Base-by-base conservation (phyloP, 2,888 invertebrate species). In the Mesorhabditis spiculigera region DNA sequence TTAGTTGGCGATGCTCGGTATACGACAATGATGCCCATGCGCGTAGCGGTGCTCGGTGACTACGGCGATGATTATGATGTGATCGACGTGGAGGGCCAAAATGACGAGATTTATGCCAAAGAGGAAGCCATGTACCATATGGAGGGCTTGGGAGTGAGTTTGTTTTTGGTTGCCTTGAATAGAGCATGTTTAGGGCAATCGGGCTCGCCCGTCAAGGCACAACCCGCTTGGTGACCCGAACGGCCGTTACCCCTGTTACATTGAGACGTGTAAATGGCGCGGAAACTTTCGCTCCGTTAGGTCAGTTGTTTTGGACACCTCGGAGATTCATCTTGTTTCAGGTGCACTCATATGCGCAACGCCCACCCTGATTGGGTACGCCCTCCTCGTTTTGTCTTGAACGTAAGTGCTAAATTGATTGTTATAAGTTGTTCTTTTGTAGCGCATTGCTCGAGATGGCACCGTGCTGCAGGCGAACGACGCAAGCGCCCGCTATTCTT, bases 181-280 rank as follows among this genome's bases (percentile, higher is more conserved):
- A 50, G n/a, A 13, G 8, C 2, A 10, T 50, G 58, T 50, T 50
- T 50, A 50, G 58, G 58, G 8, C 58, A 10, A 10, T 10, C 8
- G 58, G n/a, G n/a, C 58, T 13, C 8, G 58, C 8, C 58, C 58
- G n/a, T 50, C 58, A 13, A 10, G 58, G n/a, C 58, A 50, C n/a
- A 50, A 50, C n/a, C 58, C 58, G n/a, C 58, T 50, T 50, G 66
- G 73, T 10, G 76, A 77, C 69, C 65, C 72, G 0, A 66, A 71
- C 8, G 80, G 80, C 43, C 73, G 74, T 66, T 80, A 80, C 71
- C 68, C 67, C 3, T 80, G 80, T 63, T 80, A 80, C 66, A 68
- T 78, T 0, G 63, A 50, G 28, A 70, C 70, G 8, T 78, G 77
- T 44, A 28, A 45, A 0, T 78, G 77, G 76, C 61, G 67, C 16